Percentiles rank a stretch among this genome's conserved stretches.
Conservation (phyloP, 2,113 vertebrate genomes). For the Amphilophus citrinellus region DNA sequence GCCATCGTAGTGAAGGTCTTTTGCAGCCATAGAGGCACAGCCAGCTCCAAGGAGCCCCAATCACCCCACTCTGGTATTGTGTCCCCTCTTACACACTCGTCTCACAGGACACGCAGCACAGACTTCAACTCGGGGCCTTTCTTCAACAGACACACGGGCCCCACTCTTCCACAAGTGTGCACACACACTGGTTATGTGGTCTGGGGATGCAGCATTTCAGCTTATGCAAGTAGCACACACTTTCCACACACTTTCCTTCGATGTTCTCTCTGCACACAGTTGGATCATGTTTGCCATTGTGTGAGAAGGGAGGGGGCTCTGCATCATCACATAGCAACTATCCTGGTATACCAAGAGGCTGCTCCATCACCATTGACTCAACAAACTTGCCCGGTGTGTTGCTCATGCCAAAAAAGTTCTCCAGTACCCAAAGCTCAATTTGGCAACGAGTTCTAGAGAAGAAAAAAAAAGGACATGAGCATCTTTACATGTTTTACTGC, state of each 20-base stretch:
- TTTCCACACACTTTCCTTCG: constrained; percentile 27
- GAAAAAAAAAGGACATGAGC: neutral
- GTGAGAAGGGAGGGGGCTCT: constrained; percentile 30
- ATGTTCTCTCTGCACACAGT: constrained; percentile 30
- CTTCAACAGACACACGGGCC: constrained; percentile 66
- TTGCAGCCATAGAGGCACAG: constrained; percentile 80
- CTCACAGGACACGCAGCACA: constrained; percentile 78
- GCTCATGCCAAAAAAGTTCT: constrained; percentile 56
- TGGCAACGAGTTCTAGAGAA: neutral
- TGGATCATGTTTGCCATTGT: constrained; percentile 51
- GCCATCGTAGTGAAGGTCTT: constrained; percentile 84
- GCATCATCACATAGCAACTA: constrained; percentile 39
- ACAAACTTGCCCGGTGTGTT: constrained; percentile 49
- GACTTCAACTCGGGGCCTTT: constrained; percentile 63
- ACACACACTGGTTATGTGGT: constrained; percentile 57
- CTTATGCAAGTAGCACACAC: constrained; percentile 29
- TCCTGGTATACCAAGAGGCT: constrained; percentile 45
- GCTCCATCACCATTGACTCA: constrained; percentile 68
- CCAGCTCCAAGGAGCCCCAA: constrained; percentile 82
- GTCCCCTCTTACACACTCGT: constrained; percentile 75
- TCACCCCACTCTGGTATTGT: constrained; percentile 83
- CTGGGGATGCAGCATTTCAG: constrained; percentile 3
- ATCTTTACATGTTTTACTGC: constrained; percentile 54
- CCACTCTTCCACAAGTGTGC: constrained; percentile 62
- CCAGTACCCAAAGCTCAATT: constrained; percentile 3